Base-by-base conservation (phyloP, 2,113 vertebrate genomes). In the Actenoides lindsayi region DNA sequence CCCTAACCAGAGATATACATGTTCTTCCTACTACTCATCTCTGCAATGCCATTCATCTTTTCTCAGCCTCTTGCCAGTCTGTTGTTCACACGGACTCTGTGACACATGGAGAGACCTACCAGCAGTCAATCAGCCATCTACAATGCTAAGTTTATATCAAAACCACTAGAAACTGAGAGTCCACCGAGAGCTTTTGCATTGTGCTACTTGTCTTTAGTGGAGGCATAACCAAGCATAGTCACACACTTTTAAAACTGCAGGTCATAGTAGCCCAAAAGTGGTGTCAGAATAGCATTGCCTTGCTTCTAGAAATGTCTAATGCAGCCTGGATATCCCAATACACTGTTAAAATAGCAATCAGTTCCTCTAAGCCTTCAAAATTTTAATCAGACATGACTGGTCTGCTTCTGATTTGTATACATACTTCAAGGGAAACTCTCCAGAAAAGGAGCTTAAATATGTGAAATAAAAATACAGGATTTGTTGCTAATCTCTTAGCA, bases 241-340 rank as follows among this genome's bases (percentile, higher is more conserved):
- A 57, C 5, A 81, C 56, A 12, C 30, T 44, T 53, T 33, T 56
- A 48, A 51, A 83, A 74, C 2, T 80, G 16, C 4, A 56, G 65
- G 33, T 19, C 1, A 2, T 59, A 30, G 46, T 51, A 76, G 12
- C 23, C 16, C 28, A 60, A 42, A 80, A 73, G 3, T 23, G 9
- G 5, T 57, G 15, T 39, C 37, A 79, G n/a, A 83, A 83, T 24
- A 79, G 5, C 51, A 35, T 9, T 62, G 4, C 54, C 17, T 83
- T 90, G 5, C 42, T 79, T 69, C 23, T 73, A 77, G 28, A 77
- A 76, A 76, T 60, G 31, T 60, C 48, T 64, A 51, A 57, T 42
- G 35, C 3, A 56, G 11, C 13, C 30, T 3, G 4, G 5, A 30
- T 75, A 41, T n/a, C 30, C 44, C 30, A 81, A 31, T 0, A 0